Conservation (phyloP, 2,888 invertebrate genomes). For the Monochamus alternatus region DNA sequence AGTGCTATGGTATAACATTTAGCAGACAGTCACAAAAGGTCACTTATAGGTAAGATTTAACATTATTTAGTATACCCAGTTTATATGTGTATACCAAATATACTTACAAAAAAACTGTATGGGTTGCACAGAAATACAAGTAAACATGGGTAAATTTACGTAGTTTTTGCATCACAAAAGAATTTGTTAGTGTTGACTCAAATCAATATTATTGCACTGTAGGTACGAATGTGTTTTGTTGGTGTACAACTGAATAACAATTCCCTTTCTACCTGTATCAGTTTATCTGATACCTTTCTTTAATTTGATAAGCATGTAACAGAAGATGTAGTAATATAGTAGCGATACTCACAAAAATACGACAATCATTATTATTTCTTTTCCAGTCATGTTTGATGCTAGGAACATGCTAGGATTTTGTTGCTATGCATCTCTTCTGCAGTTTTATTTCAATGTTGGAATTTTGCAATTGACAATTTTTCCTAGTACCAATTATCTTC, state of each 20-base stretch:
- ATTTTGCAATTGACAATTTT: conserved; percentile 2
- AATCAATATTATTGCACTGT: background rate
- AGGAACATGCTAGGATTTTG: background rate
- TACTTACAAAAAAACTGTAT: too few relatives aligned
- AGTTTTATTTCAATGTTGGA: background rate
- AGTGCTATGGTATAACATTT: conserved; percentile 7
- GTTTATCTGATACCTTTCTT: conserved; percentile 9
- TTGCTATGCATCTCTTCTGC: background rate
- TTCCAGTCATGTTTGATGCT: too few relatives aligned
- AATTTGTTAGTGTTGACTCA: background rate
- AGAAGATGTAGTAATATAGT: background rate
- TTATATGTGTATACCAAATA: too few relatives aligned
- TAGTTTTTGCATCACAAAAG: background rate
- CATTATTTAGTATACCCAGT: background rate
- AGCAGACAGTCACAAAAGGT: background rate
- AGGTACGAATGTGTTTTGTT: background rate
- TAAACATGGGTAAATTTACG: background rate
- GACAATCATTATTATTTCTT: too few relatives aligned
- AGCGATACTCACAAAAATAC: too few relatives aligned
- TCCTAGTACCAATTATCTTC: background rate
- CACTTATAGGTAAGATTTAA: background rate
- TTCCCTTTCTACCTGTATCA: background rate
- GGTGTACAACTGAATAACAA: background rate
- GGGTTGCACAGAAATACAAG: background rate
- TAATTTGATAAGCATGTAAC: background rate